Percentiles rank a stretch among this genome's conserved stretches.
These are phyloP conservation scores for Tetraneura akinire DNA, from an alignment of 1,140 invertebrate species.

Conservation along the genomic window DNA sequence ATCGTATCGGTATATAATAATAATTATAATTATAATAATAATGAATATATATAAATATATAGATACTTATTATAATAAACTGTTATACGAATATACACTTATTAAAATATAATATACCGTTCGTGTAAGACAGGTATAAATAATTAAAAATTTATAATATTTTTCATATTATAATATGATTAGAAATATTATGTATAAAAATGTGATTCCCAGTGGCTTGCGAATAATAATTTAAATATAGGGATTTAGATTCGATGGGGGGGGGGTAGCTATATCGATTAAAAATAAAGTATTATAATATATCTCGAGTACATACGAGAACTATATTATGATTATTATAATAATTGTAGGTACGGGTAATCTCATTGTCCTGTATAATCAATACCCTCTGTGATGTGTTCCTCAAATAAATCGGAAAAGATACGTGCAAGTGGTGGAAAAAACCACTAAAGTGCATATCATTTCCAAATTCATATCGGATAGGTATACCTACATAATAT, in stretches of 20 bases:
- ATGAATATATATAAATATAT: too few relatives aligned
- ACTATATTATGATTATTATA: too few relatives aligned
- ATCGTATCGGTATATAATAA: not conserved
- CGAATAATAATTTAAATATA: not conserved
- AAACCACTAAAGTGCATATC: not conserved
- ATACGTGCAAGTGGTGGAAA: not conserved
- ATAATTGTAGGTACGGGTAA: too few relatives aligned
- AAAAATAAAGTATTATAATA: too few relatives aligned
- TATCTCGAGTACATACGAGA: too few relatives aligned
- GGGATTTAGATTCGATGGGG: not conserved
- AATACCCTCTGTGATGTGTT: not conserved
- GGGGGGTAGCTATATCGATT: not conserved
- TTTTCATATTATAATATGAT: too few relatives aligned
- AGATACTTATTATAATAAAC: too few relatives aligned
- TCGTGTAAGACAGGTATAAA: not conserved
- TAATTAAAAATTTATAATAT: conserved; percentile 5
- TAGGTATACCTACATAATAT: too few relatives aligned
- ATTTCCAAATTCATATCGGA: not conserved
- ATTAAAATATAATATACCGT: not conserved
- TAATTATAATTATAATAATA: not conserved
- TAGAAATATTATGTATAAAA: not conserved
- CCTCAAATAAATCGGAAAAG: not conserved
- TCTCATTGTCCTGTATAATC: not conserved
- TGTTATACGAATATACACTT: too few relatives aligned
- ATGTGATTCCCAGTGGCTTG: not conserved